Percentiles rank a stretch among this genome's conserved stretches.
Evolutionary conservation across 2,797 vertebrate species (phyloP).

Genomic region (Lycodopsis pacificus): DNA sequence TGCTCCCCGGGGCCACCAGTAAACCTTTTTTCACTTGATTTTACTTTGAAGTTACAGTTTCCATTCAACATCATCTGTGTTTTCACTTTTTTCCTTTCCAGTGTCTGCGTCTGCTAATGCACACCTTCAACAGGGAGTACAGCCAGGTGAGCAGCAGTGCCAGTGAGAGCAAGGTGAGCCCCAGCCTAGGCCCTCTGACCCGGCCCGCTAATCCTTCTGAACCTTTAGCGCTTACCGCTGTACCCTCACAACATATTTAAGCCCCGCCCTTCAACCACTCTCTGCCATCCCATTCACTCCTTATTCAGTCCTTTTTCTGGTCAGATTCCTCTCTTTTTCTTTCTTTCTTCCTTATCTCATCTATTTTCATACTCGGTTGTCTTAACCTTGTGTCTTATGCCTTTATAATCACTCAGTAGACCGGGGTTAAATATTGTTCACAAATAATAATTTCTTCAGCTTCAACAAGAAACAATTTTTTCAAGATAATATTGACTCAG

Average conservation of each 20-base stretch:
- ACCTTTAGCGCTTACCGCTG: slow-evolving; percentile 34
- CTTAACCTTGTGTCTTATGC: background rate
- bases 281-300: slow-evolving; percentile 22
- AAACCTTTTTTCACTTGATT: background rate
- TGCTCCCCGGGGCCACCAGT: background rate
- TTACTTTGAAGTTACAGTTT: background rate
- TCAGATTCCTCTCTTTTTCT: background rate
- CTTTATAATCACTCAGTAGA: slow-evolving; percentile 20
- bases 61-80: background rate
- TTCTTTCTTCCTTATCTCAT: background rate
- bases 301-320: slow-evolving; percentile 5
- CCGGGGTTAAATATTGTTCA: slow-evolving; percentile 20
- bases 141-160: slow-evolving; percentile 97
- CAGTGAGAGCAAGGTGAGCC: slow-evolving; percentile 99
- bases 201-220: slow-evolving; percentile 59
- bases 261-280: slow-evolving; percentile 37
- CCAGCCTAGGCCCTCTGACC: slow-evolving; percentile 77
- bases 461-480: background rate
- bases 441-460: slow-evolving; percentile 1
- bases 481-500: slow-evolving; percentile 4
- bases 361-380: slow-evolving; percentile 4
- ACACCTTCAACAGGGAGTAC: slow-evolving; percentile 99
- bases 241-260: slow-evolving; percentile 33
- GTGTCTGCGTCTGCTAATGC: slow-evolving; percentile 98
- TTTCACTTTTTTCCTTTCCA: slow-evolving; percentile 63